Evolutionary conservation across 30 jellyfish, hydroid and myxozoan genomes (phyloP).

Genomic region (Rhopilema esculentum): DNA sequence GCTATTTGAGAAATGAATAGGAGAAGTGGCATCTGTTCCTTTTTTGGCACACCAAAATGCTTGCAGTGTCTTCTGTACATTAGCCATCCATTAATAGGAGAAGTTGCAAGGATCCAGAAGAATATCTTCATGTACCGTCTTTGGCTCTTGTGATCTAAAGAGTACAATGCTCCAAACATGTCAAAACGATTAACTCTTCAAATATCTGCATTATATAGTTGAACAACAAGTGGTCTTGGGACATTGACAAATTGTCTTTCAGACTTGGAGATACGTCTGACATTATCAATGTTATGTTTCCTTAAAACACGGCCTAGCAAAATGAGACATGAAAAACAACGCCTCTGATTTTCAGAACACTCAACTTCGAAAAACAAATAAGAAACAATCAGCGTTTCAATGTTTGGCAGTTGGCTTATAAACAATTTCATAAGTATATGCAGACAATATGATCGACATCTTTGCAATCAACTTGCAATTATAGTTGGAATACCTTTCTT

Average conservation of each 20-base stretch:
- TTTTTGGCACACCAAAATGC: slow-evolving; percentile 21
- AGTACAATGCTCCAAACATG: slow-evolving; percentile 47
- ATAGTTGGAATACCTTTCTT: slow-evolving; percentile 72
- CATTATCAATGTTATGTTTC: too few species aligned
- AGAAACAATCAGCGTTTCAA: slow-evolving; percentile 75
- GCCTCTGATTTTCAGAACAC: too few species aligned
- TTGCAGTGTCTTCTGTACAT: slow-evolving; percentile 31
- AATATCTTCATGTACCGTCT: slow-evolving; percentile 50
- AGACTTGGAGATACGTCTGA: slow-evolving; percentile 16
- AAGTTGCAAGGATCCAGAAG: slow-evolving; percentile 44
- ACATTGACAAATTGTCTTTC: slow-evolving; percentile 23
- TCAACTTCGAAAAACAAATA: slow-evolving; percentile 54
- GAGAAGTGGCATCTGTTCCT: too few species aligned
- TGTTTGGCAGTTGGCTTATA: slow-evolving; percentile 66
- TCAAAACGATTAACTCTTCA: slow-evolving; percentile 60
- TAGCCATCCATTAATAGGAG: slow-evolving; percentile 46
- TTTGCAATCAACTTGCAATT: slow-evolving; percentile 68
- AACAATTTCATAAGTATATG: too few species aligned
- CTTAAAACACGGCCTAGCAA: too few species aligned
- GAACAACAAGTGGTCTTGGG: slow-evolving; percentile 43
- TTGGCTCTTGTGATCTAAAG: slow-evolving; percentile 39
- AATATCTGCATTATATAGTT: slow-evolving; percentile 46
- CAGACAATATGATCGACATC: slow-evolving; percentile 63
- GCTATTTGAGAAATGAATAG: background rate
- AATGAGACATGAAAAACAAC: too few species aligned